Percentiles rank a stretch among this genome's conserved stretches.
Evolutionary conservation across 2,888 invertebrate species (phyloP).

Genomic region (Caenorhabditis sp.): DNA sequence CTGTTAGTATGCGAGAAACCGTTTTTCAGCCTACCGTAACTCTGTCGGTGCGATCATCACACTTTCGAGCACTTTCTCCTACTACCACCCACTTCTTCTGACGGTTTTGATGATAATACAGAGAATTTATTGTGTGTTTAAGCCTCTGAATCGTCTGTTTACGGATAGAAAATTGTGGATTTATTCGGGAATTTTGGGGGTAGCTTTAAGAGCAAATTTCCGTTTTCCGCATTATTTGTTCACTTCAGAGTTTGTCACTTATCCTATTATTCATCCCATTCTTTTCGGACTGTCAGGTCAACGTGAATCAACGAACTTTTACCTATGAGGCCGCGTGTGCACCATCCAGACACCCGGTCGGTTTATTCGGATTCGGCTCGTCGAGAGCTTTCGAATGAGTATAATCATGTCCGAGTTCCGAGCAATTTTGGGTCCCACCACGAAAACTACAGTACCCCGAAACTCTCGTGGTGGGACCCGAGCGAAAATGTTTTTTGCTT

Average conservation of each 20-base stretch:
- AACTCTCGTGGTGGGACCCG: too few relatives aligned
- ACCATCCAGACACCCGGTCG: background rate
- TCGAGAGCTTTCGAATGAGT: too few relatives aligned
- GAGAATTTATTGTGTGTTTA: slow-evolving; percentile 5
- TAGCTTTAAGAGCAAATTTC: background rate
- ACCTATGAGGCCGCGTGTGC: slow-evolving; percentile 3
- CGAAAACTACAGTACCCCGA: too few relatives aligned
- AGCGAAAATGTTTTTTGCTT: too few relatives aligned
- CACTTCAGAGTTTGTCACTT: background rate
- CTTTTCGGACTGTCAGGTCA: slow-evolving; percentile 16
- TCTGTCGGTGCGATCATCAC: slow-evolving; percentile 13
- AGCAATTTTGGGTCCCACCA: too few relatives aligned
- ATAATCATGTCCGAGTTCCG: too few relatives aligned
- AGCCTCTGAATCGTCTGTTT: slow-evolving; percentile 1
- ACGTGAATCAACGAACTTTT: slow-evolving; percentile 13
- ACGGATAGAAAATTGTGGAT: slow-evolving; percentile 5
- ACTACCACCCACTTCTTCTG: slow-evolving; percentile 23
- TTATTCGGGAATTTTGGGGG: slow-evolving; percentile 5
- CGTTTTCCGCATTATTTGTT: background rate
- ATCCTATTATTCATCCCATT: slow-evolving; percentile 9
- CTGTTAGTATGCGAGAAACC: background rate
- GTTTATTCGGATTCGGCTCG: too few relatives aligned
- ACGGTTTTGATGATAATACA: slow-evolving; percentile 27
- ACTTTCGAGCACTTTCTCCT: slow-evolving; percentile 20
- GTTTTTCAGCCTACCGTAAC: slow-evolving; percentile 2